Base-by-base conservation (phyloP, 1,140 invertebrate species). In the Trigoniulus corallinus region DNA sequence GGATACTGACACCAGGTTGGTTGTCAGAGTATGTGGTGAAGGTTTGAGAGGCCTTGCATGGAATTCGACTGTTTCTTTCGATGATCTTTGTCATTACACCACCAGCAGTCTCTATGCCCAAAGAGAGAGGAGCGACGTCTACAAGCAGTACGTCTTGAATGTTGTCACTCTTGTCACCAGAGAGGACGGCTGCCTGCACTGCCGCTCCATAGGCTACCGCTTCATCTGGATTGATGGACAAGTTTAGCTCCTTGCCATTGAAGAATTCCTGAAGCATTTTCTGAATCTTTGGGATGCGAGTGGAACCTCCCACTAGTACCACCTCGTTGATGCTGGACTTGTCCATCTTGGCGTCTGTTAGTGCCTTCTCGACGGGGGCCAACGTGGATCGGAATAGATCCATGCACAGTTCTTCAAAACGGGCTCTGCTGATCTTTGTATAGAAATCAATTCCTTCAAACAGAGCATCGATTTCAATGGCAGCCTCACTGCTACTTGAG, bases 1-100 rank as follows among this genome's bases (percentile, higher is more conserved):
- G 75, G 24, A 82, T 79, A 18, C 74, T 71, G 1, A 88, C 84
- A 40, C 76, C 82, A 15, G 80, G 74, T 65, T 89, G 81, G 59
- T 83, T 82, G 56, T 81, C 78, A 0, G 75, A 70, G 54, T 78
- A 79, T 0, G 77, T 80, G 0, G 77, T 78, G 57, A 80, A 81
- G 0, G 71, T 75, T 55, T 80, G 74, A 57, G 71, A 72, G 52
- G 78, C 73, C 53, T 79, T 79, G 43, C 73, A 76, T 0, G 79
- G 79, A 54, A 81, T 80, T 18, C 73, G 71, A 0, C 76, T 74
- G 65, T 82, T 82, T 7, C 77, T 61, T 53, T 74, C 67, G 26
- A 82, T 73, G 23, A 81, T 66, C 25, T 74, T 74, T 0, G 76
- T 77, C 76, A 81, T 80, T 0, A 79, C 72, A 2, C 76, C 77